Evolutionary conservation across 2,888 invertebrate species (phyloP).

Genomic region (Tinea trinotella): DNA sequence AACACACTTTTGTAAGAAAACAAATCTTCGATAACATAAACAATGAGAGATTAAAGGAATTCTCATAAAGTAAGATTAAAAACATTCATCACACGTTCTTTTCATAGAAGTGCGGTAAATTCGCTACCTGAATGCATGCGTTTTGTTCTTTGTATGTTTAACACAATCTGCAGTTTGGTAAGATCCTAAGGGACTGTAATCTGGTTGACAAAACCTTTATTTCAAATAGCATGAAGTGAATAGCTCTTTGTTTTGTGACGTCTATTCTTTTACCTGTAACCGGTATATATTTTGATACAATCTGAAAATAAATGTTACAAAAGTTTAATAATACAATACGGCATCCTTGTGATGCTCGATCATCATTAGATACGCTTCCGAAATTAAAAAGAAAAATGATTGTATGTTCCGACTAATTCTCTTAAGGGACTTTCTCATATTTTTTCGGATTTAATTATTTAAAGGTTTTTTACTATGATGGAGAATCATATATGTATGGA

Average conservation of each 20-base stretch:
- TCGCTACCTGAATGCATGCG: conserved; percentile 55
- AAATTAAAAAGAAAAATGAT: conserved; percentile 13
- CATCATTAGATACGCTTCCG: conserved; percentile 20
- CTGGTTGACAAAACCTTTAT: conserved; percentile 32
- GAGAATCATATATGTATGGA: too few species aligned
- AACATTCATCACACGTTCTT: conserved; percentile 11
- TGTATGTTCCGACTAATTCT: not conserved
- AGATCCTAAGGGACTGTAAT: conserved; percentile 46
- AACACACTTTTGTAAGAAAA: not conserved
- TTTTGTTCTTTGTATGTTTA: conserved; percentile 24
- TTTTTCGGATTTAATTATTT: not conserved
- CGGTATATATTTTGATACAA: conserved; percentile 19
- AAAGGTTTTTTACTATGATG: too few species aligned
- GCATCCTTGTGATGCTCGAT: not conserved
- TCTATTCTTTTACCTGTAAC: conserved; percentile 11
- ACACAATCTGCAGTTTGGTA: conserved; percentile 33
- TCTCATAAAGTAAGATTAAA: conserved; percentile 14
- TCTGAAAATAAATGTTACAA: conserved; percentile 15
- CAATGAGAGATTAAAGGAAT: conserved; percentile 2
- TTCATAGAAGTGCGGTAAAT: conserved; percentile 23
- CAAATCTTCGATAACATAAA: conserved; percentile 4
- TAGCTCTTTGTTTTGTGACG: conserved; percentile 24
- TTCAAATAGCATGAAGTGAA: conserved; percentile 53
- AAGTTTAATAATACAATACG: conserved; percentile 1
- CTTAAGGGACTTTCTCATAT: not conserved